Evolutionary conservation across 2,113 vertebrate species (phyloP).

Genomic region (Thalassoma bifasciatum): DNA sequence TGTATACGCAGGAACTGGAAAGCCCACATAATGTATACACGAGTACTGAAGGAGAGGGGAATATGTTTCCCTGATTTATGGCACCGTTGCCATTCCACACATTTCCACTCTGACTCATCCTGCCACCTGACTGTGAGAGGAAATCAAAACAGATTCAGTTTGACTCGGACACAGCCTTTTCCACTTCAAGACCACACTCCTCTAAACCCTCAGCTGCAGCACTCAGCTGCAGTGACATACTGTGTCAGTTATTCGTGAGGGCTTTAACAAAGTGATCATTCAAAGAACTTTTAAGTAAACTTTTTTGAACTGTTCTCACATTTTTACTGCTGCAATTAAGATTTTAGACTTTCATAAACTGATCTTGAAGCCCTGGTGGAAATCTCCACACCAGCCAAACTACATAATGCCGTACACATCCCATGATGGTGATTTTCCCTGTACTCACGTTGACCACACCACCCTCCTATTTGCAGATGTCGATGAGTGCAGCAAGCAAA

Average conservation of each 20-base stretch:
- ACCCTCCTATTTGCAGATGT: slow-evolving; percentile 84
- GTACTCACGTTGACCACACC: slow-evolving; percentile 15
- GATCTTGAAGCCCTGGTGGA: not conserved
- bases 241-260: slow-evolving; percentile 29
- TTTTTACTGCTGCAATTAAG: not conserved
- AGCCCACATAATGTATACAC: slow-evolving; percentile 12
- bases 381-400: slow-evolving; percentile 7
- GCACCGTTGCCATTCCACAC: slow-evolving; percentile 50
- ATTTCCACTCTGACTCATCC: slow-evolving; percentile 81
- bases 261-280: slow-evolving; percentile 14
- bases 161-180: slow-evolving; percentile 66
- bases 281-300: not conserved
- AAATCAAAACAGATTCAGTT: slow-evolving; percentile 63
- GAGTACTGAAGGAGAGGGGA: slow-evolving; percentile 17
- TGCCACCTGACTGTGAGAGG: slow-evolving; percentile 68
- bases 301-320: slow-evolving; percentile 14
- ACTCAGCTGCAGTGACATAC: slow-evolving; percentile 26
- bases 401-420: not conserved
- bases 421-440: slow-evolving; percentile 43
- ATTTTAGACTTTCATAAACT: not conserved
- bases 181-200: slow-evolving; percentile 63
- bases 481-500: slow-evolving; percentile 87
- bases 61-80: slow-evolving; percentile 47
- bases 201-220: slow-evolving; percentile 46
- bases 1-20: slow-evolving; percentile 35